phyloP scores from a whole-genome alignment of 2,888 invertebrate species.

The Lucinisca nassula region DNA sequence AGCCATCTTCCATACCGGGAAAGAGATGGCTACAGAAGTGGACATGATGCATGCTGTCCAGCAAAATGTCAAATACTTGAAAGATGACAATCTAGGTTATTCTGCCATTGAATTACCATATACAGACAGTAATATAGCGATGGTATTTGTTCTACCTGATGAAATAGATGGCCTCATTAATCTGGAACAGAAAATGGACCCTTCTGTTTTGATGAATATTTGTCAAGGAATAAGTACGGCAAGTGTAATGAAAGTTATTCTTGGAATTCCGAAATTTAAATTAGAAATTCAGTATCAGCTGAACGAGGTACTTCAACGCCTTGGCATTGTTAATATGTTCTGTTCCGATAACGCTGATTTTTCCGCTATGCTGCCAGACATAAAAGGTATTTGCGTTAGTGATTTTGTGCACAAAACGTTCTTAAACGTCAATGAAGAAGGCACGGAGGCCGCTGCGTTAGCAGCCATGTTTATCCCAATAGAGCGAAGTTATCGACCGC shows the following conservation, averaged over 20 bases:
- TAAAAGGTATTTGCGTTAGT: slow-evolving; percentile 31
- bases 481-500: not conserved
- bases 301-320: slow-evolving; percentile 57
- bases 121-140: slow-evolving; percentile 51
- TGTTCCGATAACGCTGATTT: slow-evolving; percentile 52
- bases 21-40: not conserved
- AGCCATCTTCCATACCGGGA: not conserved
- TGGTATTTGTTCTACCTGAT: slow-evolving; percentile 65
- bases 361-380: slow-evolving; percentile 48
- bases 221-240: not conserved
- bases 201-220: not conserved
- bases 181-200: slow-evolving; percentile 45
- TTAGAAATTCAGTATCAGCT: slow-evolving; percentile 67
- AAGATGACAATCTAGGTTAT: slow-evolving; percentile 86
- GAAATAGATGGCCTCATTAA: slow-evolving; percentile 51
- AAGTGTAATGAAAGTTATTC: slow-evolving; percentile 31
- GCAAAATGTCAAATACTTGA: not conserved
- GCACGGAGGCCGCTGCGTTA: slow-evolving; percentile 59
- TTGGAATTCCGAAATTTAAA: slow-evolving; percentile 77
- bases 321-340: slow-evolving; percentile 80
- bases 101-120: slow-evolving; percentile 94
- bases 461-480: slow-evolving; percentile 25
- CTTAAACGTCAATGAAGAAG: slow-evolving; percentile 57
- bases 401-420: slow-evolving; percentile 73
- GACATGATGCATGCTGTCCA: not conserved